phyloP scores from a whole-genome alignment of 2,797 vertebrate species.

The Rhinogobio ventralis region DNA sequence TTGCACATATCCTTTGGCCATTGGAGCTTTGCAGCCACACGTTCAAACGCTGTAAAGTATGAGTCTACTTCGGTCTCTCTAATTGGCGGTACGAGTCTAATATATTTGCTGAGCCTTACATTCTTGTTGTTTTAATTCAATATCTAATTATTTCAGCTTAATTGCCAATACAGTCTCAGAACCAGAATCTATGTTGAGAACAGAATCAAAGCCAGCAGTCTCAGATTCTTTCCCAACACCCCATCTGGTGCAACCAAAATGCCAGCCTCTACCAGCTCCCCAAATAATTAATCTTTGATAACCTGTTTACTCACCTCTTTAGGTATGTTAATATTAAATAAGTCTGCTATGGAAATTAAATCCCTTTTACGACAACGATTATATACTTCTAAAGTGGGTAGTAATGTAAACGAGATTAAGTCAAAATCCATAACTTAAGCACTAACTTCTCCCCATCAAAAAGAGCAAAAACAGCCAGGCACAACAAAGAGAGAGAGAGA shows the following conservation, averaged over 20 bases:
- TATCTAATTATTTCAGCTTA: not conserved
- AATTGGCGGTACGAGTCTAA: too few relatives aligned
- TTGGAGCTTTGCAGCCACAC: too few relatives aligned
- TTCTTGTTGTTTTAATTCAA: not conserved
- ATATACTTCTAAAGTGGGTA: not conserved
- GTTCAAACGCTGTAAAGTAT: too few relatives aligned
- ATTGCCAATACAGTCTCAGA: not conserved
- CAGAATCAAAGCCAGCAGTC: not conserved
- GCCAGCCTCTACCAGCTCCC: not conserved
- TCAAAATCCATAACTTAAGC: not conserved
- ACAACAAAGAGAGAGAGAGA: too few relatives aligned
- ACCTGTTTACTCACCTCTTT: not conserved
- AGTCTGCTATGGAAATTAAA: not conserved
- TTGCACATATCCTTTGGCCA: too few relatives aligned
- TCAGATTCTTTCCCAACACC: not conserved
- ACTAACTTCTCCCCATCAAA: not conserved
- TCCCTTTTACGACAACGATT: not conserved
- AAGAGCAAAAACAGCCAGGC: too few relatives aligned
- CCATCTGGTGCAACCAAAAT: not conserved
- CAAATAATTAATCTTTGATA: not conserved
- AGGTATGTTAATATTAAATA: not conserved
- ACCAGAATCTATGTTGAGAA: not conserved
- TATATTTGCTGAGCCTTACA: too few relatives aligned
- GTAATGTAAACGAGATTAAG: too few relatives aligned
- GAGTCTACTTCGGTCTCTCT: too few relatives aligned